phyloP scores from a whole-genome alignment of 2,797 vertebrate species.

The Megalops cyprinoides region DNA sequence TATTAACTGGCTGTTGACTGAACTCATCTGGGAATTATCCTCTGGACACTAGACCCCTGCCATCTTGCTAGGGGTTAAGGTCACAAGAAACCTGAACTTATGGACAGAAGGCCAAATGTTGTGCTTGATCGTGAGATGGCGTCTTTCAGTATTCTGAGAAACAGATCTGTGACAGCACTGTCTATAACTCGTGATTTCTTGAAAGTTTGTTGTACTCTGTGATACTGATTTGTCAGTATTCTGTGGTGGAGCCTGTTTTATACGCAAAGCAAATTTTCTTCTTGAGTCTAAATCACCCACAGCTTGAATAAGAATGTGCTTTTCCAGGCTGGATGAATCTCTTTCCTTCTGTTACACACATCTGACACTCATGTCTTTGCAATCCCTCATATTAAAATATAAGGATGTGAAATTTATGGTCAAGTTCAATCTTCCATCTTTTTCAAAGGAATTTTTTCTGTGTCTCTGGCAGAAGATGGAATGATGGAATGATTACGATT shows the following conservation, averaged over 20 bases:
- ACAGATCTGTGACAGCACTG: neutral
- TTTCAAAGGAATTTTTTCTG: neutral
- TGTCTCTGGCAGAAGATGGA: neutral
- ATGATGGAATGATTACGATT: neutral
- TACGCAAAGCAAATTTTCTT: neutral
- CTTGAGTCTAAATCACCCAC: neutral
- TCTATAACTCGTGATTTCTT: neutral
- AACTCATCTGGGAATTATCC: neutral
- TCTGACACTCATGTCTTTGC: neutral
- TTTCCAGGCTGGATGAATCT: neutral
- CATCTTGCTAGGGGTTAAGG: neutral
- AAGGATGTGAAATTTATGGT: neutral
- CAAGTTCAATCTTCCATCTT: neutral
- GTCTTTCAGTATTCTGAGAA: neutral
- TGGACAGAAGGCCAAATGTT: neutral
- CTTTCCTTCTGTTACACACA: neutral
- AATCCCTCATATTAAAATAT: neutral
- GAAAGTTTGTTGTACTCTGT: neutral
- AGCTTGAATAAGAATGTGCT: neutral
- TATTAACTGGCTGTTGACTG: neutral
- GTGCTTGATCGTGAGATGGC: neutral
- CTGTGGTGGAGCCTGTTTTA: neutral
- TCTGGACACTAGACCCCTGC: neutral
- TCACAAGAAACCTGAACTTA: neutral
- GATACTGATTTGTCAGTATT: neutral